These are phyloP conservation scores for Haliclystus octoradiatus DNA, from an alignment of 30 jellyfish, hydroid and myxozoan genomes.

Conservation along the genomic window DNA sequence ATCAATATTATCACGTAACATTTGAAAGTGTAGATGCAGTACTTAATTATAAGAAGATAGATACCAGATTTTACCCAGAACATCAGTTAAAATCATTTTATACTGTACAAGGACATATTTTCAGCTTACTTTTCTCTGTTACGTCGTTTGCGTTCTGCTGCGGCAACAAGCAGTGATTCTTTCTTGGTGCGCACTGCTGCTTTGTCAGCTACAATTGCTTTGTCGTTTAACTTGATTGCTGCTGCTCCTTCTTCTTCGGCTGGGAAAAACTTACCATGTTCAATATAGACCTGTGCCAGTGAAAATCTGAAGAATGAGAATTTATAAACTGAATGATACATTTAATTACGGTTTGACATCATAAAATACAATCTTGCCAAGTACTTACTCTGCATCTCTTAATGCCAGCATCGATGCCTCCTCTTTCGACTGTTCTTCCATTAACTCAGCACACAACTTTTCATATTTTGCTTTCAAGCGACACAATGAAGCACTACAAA, in stretches of 20 bases:
- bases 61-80: too few species aligned
- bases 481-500: constrained; percentile 59
- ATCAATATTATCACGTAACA: too few species aligned
- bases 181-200: constrained; percentile 68
- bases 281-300: constrained; percentile 86
- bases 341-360: neutral
- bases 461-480: constrained; percentile 67
- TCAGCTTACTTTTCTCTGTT: constrained; percentile 57
- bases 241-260: constrained; percentile 55
- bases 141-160: constrained; percentile 53
- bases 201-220: constrained; percentile 61
- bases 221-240: constrained; percentile 44
- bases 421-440: constrained; percentile 59
- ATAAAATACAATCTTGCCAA: neutral
- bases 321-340: neutral
- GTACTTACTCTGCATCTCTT: constrained; percentile 86
- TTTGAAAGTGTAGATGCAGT: too few species aligned
- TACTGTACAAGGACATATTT: too few species aligned
- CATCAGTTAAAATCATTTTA: too few species aligned
- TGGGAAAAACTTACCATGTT: constrained; percentile 91
- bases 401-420: constrained; percentile 32
- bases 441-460: constrained; percentile 47
- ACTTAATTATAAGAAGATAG: too few species aligned
- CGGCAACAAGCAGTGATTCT: constrained; percentile 52
- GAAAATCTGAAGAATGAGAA: constrained; percentile 32